Conservation (phyloP, 2,888 invertebrate species). For the Scaptomyza caliginosa region DNA sequence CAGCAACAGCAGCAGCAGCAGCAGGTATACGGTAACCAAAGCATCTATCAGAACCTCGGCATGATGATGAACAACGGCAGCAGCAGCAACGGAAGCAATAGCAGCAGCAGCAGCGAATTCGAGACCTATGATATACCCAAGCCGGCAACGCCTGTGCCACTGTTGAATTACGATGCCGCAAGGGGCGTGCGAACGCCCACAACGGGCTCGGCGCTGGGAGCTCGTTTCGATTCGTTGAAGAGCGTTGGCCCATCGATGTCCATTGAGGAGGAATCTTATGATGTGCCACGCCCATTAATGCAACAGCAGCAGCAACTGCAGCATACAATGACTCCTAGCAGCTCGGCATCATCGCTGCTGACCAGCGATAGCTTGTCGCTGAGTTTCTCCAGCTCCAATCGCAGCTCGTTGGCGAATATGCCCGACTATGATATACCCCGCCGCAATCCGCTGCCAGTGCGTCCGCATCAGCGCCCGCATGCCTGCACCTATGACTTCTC, state of each 20-base stretch:
- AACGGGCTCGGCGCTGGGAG: conserved; percentile 51
- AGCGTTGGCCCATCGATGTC: conserved; percentile 72
- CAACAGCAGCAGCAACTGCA: conserved; percentile 81
- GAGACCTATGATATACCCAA: conserved; percentile 87
- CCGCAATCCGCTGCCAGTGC: conserved; percentile 83
- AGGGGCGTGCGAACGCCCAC: conserved; percentile 83
- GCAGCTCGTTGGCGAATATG: conserved; percentile 86
- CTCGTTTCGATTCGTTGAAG: conserved; percentile 78
- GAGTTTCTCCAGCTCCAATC: conserved; percentile 85
- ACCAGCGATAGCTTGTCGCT: conserved; percentile 86
- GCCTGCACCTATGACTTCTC: conserved; percentile 87
- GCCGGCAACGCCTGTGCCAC: conserved; percentile 86
- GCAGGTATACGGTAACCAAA: conserved; percentile 78
- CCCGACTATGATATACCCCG: conserved; percentile 90
- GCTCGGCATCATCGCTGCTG: conserved; percentile 88
- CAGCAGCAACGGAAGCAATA: conserved; percentile 52
- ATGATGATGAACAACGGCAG: conserved; percentile 77
- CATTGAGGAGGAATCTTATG: conserved; percentile 86
- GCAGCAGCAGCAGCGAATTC: conserved; percentile 69
- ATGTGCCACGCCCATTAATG: conserved; percentile 87
- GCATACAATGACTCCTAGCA: conserved; percentile 87
- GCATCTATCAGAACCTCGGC: conserved; percentile 81
- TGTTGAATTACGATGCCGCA: conserved; percentile 85
- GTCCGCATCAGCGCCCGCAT: conserved; percentile 63
- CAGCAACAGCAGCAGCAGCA: conserved; percentile 53